Conservation (phyloP, 2,888 invertebrate species). For the Pristionchus exspectatus region DNA sequence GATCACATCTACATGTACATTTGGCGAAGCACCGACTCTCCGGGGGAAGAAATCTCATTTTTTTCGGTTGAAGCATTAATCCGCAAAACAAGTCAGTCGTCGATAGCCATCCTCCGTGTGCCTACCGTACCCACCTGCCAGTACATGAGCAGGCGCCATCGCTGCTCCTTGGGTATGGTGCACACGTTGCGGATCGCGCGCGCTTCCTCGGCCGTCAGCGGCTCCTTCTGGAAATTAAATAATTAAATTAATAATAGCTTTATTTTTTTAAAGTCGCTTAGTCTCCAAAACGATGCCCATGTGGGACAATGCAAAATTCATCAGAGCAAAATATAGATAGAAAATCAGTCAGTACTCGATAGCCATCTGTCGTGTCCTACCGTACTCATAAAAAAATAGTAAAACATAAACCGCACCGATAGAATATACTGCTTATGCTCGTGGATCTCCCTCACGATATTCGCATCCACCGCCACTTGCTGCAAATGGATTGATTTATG, state of each 20-base stretch:
- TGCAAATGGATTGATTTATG: neutral
- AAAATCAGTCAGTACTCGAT: too few relatives aligned
- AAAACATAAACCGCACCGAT: neutral
- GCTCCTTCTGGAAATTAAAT: conserved; percentile 45
- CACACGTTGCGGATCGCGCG: conserved; percentile 58
- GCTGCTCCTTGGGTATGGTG: conserved; percentile 60
- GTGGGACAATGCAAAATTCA: too few relatives aligned
- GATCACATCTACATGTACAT: too few relatives aligned
- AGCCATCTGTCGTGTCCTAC: too few relatives aligned
- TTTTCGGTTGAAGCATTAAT: neutral
- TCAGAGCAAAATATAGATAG: too few relatives aligned
- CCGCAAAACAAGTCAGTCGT: neutral
- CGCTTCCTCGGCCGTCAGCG: conserved; percentile 63
- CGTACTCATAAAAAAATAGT: too few relatives aligned
- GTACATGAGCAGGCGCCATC: conserved; percentile 69
- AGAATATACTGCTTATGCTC: conserved; percentile 21
- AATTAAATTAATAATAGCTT: neutral
- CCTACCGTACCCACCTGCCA: conserved; percentile 62
- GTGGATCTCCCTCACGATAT: conserved; percentile 9
- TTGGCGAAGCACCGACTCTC: too few relatives aligned
- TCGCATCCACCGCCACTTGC: conserved; percentile 23
- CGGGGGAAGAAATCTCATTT: too few relatives aligned
- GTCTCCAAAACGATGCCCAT: too few relatives aligned
- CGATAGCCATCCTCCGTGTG: neutral
- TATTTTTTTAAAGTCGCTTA: too few relatives aligned